phyloP scores from a whole-genome alignment of 2,888 invertebrate genomes.

The Rhingia rostrata region DNA sequence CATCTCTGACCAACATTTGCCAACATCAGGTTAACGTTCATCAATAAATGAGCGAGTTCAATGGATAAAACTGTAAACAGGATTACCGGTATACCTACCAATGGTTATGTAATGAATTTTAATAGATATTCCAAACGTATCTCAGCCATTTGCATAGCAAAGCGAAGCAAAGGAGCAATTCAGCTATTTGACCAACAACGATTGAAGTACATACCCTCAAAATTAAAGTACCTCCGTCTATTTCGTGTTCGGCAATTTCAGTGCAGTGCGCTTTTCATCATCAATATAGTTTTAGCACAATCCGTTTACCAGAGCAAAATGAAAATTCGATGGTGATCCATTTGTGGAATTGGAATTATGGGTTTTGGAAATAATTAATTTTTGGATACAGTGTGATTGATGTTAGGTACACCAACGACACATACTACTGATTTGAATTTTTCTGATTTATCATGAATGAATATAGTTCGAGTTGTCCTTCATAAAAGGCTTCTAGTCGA shows the following conservation, averaged over 20 bases:
- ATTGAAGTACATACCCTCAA: conserved; percentile 15
- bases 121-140: conserved; percentile 14
- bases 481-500: too few species aligned
- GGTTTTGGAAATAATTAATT: conserved; percentile 9
- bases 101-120: conserved; percentile 14
- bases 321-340: background rate
- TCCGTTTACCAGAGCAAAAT: background rate
- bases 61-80: conserved; percentile 16
- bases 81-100: background rate
- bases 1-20: background rate
- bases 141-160: conserved; percentile 7
- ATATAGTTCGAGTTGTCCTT: too few species aligned
- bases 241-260: background rate
- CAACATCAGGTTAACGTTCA: conserved; percentile 27
- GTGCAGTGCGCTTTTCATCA: background rate
- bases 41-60: conserved; percentile 29
- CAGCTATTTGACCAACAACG: conserved; percentile 25
- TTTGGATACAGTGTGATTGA: background rate
- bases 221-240: background rate
- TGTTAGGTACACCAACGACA: background rate
- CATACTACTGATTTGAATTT: too few species aligned
- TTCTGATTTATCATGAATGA: too few species aligned
- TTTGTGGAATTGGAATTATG: conserved; percentile 2
- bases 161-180: conserved; percentile 36
- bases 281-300: background rate